Base-by-base conservation (phyloP, 2,888 invertebrate species). In the Oxystoma pomonae region DNA sequence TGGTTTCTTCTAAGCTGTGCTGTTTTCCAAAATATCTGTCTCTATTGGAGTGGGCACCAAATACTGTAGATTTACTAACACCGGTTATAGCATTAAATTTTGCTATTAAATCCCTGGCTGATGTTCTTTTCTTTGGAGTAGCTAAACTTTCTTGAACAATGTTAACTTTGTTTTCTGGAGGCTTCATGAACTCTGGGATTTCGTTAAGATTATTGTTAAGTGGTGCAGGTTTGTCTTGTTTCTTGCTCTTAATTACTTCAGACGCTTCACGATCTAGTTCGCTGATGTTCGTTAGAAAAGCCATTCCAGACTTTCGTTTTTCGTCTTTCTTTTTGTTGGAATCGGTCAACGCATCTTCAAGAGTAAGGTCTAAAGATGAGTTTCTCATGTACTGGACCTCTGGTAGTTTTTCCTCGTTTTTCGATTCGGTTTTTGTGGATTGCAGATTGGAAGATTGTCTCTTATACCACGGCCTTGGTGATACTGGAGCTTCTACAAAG, bases 181-280 rank as follows among this genome's bases (percentile, higher is more conserved):
- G 77, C 55, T 77, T 75, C 79, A 80, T 80, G 66, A 81, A 80
- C 62, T 77, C 77, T 0, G 80, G 80, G 65, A 78, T 77, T 67
- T 78, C 76, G 56, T 75, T 74, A 57, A 71, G n/a, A 9, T 61
- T 53, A 17, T 57, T 60, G 57, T 63, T 62, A 19, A 65, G 69
- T 19, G 65, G 62, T 56, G 63, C 66, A 57, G 55, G 69, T 67
- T 63, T 65, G 63, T 70, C 69, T 58, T 71, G 68, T 20, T 70
- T 72, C 70, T 73, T 75, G 51, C 67, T 71, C 75, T 86, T 85
- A 55, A 91, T 85, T 69, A 92, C 90, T 77, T 89, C 89, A 0
- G 88, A 85, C 0, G 91, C 91, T 78, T 92, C 90, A 70, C 88
- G 85, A 75, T 92, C 92, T 66, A 92, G 78, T 76, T 91, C 91